Evolutionary conservation across 2,797 vertebrate species (phyloP).

Genomic region (Enteromius argenteus): DNA sequence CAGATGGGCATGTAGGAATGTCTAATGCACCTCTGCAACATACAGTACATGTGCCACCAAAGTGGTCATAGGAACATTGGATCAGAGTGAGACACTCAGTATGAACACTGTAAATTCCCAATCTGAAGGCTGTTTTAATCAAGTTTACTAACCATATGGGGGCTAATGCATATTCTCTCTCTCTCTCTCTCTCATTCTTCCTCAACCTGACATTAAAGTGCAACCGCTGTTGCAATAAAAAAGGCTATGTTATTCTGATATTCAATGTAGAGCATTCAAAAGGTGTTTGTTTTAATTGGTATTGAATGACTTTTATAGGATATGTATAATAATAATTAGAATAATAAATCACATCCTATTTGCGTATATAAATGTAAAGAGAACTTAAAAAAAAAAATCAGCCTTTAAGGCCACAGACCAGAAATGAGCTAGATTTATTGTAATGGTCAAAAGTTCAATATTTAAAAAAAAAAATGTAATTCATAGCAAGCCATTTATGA

Average conservation of each 20-base stretch:
- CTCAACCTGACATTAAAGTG: not conserved
- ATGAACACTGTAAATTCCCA: slow-evolving; percentile 3
- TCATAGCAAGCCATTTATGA: not conserved
- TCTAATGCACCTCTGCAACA: slow-evolving; percentile 25
- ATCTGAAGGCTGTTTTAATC: slow-evolving; percentile 15
- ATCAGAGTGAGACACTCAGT: slow-evolving; percentile 32
- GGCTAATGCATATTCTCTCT: not conserved
- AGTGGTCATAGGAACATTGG: slow-evolving; percentile 68
- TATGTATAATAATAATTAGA: not conserved
- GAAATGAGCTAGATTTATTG: not conserved
- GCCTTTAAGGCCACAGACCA: not conserved
- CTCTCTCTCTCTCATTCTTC: not conserved
- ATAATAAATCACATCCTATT: not conserved
- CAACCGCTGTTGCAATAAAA: not conserved
- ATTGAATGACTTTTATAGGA: too few species aligned
- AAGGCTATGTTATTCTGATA: not conserved
- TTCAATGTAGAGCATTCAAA: not conserved
- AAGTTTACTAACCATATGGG: slow-evolving; percentile 22
- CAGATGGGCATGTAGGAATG: slow-evolving; percentile 44
- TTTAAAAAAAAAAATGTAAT: not conserved
- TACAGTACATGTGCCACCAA: slow-evolving; percentile 43
- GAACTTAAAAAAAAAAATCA: not conserved
- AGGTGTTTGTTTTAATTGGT: not conserved
- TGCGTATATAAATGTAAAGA: not conserved
- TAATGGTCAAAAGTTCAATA: not conserved